Evolutionary conservation across 2,113 vertebrate genomes (phyloP), one percentile per base, ranked within the genome.

Genomic region (Triplophysa tibetana): DNA sequence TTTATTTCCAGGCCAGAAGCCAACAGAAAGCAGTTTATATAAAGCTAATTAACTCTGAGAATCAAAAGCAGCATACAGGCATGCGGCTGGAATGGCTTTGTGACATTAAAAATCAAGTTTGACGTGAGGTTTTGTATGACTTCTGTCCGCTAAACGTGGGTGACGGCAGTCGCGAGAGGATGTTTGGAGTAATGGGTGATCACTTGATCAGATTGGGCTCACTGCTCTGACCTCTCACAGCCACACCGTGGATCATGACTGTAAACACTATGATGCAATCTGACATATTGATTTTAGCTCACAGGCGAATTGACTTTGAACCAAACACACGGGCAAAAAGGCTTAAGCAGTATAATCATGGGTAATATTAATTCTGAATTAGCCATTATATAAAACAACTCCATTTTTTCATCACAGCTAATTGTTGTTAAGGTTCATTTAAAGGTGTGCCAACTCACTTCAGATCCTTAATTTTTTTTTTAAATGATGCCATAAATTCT

Each of bases 1-100:
- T 93, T 92, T 90, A 87, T 88, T 84, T 88, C 83, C 87, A 88
- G 91, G 90, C 91, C 83, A 62, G 85, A 88, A 83, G 92, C 90
- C 88, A 91, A 87, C 74, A 86, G 69, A 91, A 87, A 86, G 88
- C 83, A 82, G 88, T 92, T 91, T 88, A 90, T 90, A 90, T 91
- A 84, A 89, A 89, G 86, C 85, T 87, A 90, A 92, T 91, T 90
- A 89, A 90, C 88, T 89, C 87, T 84, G 86, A 88, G 85, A 79
- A 89, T 89, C 85, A 86, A 89, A 84, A 85, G 54, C 62, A 52
- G 67, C 61, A 60, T 62, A 38, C 21, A 33, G 54, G 75, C 63
- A 61, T 45, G 52, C 23, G 19, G 43, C 63, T 38, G 43, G n/a
- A 68, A 70, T 50, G 64, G 17, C 29, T 68, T 45, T 79, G 65